Conservation (phyloP, 2,797 vertebrate species). For the Balearica regulorum region DNA sequence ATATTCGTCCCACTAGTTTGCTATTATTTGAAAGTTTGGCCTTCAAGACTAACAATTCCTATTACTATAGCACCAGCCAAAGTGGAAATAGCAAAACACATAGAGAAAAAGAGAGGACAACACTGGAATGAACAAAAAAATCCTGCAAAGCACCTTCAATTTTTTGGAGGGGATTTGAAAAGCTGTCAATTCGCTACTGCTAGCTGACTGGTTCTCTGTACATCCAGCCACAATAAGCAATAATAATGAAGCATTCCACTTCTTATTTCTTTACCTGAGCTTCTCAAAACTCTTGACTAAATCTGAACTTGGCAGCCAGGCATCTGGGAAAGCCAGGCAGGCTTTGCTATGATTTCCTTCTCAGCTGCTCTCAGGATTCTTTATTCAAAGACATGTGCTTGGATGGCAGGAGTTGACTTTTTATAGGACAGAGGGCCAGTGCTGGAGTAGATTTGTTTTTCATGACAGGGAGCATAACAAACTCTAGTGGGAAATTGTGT, state of each 20-base stretch:
- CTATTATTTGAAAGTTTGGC: neutral
- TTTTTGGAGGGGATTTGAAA: slow-evolving; percentile 39
- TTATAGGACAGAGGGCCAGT: neutral
- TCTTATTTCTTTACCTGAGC: slow-evolving; percentile 1
- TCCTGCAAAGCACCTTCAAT: neutral
- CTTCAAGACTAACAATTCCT: neutral
- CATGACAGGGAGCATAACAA: neutral
- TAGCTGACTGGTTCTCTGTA: neutral
- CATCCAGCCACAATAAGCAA: neutral
- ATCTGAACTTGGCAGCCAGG: neutral
- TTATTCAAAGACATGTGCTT: neutral
- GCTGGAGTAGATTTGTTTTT: neutral
- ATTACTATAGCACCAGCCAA: neutral
- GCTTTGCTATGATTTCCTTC: slow-evolving; percentile 5
- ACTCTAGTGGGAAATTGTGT: neutral
- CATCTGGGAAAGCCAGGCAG: neutral
- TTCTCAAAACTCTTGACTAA: slow-evolving; percentile 18
- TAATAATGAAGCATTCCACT: slow-evolving; percentile 22
- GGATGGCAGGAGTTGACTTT: neutral
- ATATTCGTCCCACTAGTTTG: neutral
- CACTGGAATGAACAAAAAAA: neutral
- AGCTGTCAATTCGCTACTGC: slow-evolving; percentile 24
- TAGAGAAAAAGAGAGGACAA: neutral
- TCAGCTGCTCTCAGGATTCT: neutral
- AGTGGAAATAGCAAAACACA: neutral